Evolutionary conservation across 2,113 vertebrate genomes (phyloP), one percentile per base, ranked within the genome.

Genomic region (Xyrauchen texanus): DNA sequence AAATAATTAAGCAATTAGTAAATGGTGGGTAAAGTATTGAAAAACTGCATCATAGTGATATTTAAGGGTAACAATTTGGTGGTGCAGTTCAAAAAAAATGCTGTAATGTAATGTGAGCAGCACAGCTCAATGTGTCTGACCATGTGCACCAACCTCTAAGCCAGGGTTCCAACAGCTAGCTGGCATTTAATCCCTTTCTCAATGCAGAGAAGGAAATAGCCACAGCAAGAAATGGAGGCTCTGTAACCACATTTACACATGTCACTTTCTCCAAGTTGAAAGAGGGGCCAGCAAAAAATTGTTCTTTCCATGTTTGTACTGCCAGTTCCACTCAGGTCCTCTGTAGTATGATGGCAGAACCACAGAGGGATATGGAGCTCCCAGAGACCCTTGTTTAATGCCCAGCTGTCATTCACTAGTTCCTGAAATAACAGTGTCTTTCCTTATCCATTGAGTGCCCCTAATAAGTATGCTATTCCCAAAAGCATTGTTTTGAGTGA

Each of bases 191-290:
- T 61, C 11, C 44, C 57, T 60, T 47, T 72, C 53, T 42, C 55
- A 67, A 57, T 75, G 63, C 34, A 16, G 55, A 8, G 8, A 49
- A 42, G 68, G 21, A 21, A 78, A 73, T 47, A 61, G 49, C 63
- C 62, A 62, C 63, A 78, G 64, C 69, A 45, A 79, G 49, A 63
- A 68, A 6, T 58, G 60, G 61, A 75, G 51, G 58, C 63, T 80
- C 53, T 78, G 81, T 77, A 78, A 68, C 64, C 67, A 77, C 80
- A 68, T 15, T 82, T 77, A 72, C 77, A 82, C 68, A 76, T 76
- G 68, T 79, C 76, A 71, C 76, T 72, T 60, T 79, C 58, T 65
- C 8, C 15, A 51, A 72, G 65, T 49, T 71, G 62, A 86, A 61
- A 66, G 71, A 78, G 73, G 58, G 81, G 81, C 78, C 78, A 79